Base-by-base conservation (phyloP, 2,113 vertebrate genomes). In the Scomber colias region DNA sequence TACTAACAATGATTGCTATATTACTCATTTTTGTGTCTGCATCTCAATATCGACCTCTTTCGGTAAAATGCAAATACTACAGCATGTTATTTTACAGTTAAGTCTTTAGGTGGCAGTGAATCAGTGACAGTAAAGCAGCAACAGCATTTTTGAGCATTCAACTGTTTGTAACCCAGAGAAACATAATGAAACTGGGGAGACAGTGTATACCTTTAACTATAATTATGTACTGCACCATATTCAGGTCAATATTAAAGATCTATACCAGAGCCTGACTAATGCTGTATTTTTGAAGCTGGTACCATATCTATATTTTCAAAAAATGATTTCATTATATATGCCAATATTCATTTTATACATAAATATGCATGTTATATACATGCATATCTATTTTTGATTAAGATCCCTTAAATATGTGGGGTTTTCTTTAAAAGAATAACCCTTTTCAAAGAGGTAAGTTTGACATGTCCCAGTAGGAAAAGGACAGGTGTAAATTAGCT, bases 41-140 rank as follows among this genome's bases (percentile, higher is more conserved):
- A 1, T 27, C 56, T 72, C 71, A 69, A 31, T 55, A 2, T 16
- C 3, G 64, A 27, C 78, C 75, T 64, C 71, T 12, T 55, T 63
- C 67, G 77, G 85, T 78, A 2, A 50, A 4, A 55, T 75, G 21
- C 15, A 11, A 27, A 3, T 15, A 63, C 19, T 73, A 31, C 70
- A 57, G 35, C 35, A 40, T 40, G 35, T 49, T 30, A 57, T 1
- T 11, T 6, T 35, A 13, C 19, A 44, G 15, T 16, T n/a, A 11
- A 16, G 19, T 27, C 19, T 53, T 11, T 12, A 27, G 56, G n/a
- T 71, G 61, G 5, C 62, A 77, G 35, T 72, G 4, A 35, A 46
- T 40, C 60, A 3, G 5, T 16, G 13, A 5, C 4, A 30, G 1
- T 21, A 35, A 54, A 61, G 8, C 27, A 24, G 8, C 16, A 19